These are phyloP conservation scores for Xerus inauris DNA, from an alignment of 2,113 vertebrate species.

Conservation along the genomic window DNA sequence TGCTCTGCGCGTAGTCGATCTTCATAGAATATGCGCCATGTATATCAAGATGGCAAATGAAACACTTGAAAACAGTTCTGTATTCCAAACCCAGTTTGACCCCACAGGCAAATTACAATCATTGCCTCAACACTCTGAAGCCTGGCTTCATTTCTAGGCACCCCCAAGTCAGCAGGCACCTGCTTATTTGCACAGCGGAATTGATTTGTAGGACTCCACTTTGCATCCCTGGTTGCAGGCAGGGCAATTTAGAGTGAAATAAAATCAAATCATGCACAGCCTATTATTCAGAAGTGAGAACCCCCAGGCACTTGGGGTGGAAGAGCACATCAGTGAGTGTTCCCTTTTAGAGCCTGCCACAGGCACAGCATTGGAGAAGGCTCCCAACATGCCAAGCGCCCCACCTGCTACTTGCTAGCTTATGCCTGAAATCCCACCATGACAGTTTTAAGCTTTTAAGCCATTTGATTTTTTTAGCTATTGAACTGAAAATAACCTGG, in stretches of 20 bases:
- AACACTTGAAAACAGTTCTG: slow-evolving; percentile 29
- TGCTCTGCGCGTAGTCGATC: accelerated
- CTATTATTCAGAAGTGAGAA: slow-evolving; percentile 7
- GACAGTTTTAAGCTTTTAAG: slow-evolving; percentile 41
- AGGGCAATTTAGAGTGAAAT: slow-evolving; percentile 38
- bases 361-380: neutral
- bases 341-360: neutral
- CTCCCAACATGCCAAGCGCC: neutral
- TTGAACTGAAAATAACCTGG: slow-evolving; percentile 19
- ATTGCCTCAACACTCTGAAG: neutral
- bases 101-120: slow-evolving; percentile 44
- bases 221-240: neutral
- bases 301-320: neutral
- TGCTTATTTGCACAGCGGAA: slow-evolving; percentile 29
- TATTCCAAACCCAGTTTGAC: neutral
- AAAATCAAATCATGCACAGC: neutral
- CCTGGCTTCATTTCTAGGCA: neutral
- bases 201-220: neutral
- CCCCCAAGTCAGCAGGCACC: neutral
- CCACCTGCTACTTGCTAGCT: neutral
- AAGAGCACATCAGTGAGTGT: neutral
- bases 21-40: neutral
- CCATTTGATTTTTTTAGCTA: slow-evolving; percentile 27
- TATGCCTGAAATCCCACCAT: neutral
- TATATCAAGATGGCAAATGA: neutral